Base-by-base conservation (phyloP, 2,113 vertebrate species). In the Gymnobelideus leadbeateri region DNA sequence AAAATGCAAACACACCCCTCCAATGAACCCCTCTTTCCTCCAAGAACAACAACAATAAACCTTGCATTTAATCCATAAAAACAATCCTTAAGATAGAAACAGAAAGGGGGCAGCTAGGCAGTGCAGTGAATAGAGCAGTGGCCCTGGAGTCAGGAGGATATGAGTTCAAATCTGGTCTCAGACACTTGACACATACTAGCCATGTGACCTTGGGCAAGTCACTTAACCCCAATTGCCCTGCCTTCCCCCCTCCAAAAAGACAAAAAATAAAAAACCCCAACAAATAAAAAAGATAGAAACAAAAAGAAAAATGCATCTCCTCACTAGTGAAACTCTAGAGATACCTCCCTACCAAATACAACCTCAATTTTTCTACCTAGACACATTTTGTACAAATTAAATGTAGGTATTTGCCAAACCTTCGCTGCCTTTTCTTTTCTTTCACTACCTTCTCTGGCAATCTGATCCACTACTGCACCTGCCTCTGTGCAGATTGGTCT, bases 31-130 rank as follows among this genome's bases (percentile, higher is more conserved):
- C 53, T 7, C 25, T 8, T 4, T 25, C 19, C 24, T 25, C 25
- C 2, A 94, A 94, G 96, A 98, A 97, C 95, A 97, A 94, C 95
- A 96, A 91, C 11, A 26, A 90, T 95, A 19, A 96, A 51, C 31
- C 91, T 94, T 95, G 31, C 2, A 92, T 84, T 84, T 84, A 43
- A 84, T 43, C n/a, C 43, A 84, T 23, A 84, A 84, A 84, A 84
- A 16, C 12, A 55, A 96, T 97, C 25, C 49, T 93, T 96, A 92
- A 93, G 92, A 77, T 0, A 0, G 61, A 95, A 95, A 96, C 49
- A 19, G 23, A 91, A 93, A 94, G 95, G 95, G 47, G 47, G 47
- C 47, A 49, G 47, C 47, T 49, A 49, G 47, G 47, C 47, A 49
- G 47, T 49, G 47, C 47, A 49, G 47, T 49, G 47, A 49, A 49